Base-by-base conservation (phyloP, 2,888 invertebrate species). In the Sinelater perroti region DNA sequence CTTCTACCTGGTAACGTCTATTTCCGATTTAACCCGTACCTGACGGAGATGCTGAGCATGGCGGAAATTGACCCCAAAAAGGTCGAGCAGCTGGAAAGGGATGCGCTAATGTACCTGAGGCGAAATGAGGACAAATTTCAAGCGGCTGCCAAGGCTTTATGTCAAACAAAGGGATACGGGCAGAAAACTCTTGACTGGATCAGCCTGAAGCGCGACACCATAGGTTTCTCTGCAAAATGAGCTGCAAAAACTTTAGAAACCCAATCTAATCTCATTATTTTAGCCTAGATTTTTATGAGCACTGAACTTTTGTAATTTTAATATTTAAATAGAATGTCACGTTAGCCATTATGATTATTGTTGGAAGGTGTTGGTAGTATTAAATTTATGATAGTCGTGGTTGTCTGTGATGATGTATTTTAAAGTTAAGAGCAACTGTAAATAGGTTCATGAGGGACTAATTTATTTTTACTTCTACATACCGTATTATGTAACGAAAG, bases 11-110 rank as follows among this genome's bases (percentile, higher is more conserved):
- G 85, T 0, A 82, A 87, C 30, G 82, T 83, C 24, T 95, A 95
- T 78, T 95, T 84, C 77, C 85, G 95, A 3, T 89, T 95, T 77
- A 96, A 95, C 79, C 95, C 95, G 0, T 93, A 93, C 67, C 80
- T 95, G 53, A 88, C 90, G 53, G 88, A 90, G 72, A 86, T 89
- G 75, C 82, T 91, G 52, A 83, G 85, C 8, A 87, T 96, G 84
- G 90, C 91, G 69, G 95, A 95, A 78, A 89, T 88, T 26, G 79
- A 88, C 62, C 85, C 88, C 0, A 85, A 85, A 16, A 89, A 89
- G 73, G 79, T 94, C 46, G 81, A 83, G 56, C 85, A 84, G 72
- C 79, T 95, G 71, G 81, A 88, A 60, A 82, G 83, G 18, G 95
- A 95, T 76, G 89, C 92, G 0, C 78, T 82, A 33, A 88, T 92